Base-by-base conservation (phyloP, 2,113 vertebrate species). In the Hystrix cristata region DNA sequence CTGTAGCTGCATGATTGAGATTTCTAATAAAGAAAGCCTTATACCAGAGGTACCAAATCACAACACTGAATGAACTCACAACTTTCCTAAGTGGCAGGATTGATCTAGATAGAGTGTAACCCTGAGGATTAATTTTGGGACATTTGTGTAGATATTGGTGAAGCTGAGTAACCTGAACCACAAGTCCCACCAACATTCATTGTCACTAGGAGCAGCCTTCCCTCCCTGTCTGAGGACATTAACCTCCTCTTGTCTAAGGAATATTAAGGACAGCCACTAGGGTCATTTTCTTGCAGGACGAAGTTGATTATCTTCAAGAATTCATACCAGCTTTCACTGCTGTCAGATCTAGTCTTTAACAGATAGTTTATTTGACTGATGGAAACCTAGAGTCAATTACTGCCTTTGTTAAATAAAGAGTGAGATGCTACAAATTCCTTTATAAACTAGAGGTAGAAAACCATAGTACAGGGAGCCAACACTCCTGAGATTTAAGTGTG, bases 391-490 rank as follows among this genome's bases (percentile, higher is more conserved):
- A 91, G 23, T 80, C 83, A 84, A 4, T 38, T n/a, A 79, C 27
- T 57, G 31, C 27, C 21, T 51, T 16, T 87, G n/a, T 92, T 88
- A 89, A 92, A 59, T 88, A 89, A 92, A 59, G 19, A 6, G 14
- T 51, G 60, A 93, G 48, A 97, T 90, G 53, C 9, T n/a, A 79
- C 6, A 87, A 87, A 19, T 82, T 93, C 74, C 81, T 87, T 93
- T 46, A 78, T 76, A 83, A 90, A 43, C 38, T 67, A 23, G 31
- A 91, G 14, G 18, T 91, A 94, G 51, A 86, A 88, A 95, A 78
- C 4, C 0, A 7, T n/a, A 83, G 8, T 19, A 59, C 29, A 82
- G 18, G 3, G 27, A 71, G 55, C 31, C 5, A 94, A 91, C n/a
- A 93, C 64, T 72, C 0, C 60, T 80, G 57, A 91, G 29, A 65